These are phyloP conservation scores for Willisornis vidua DNA, from an alignment of 2,113 vertebrate genomes.

Conservation along the genomic window DNA sequence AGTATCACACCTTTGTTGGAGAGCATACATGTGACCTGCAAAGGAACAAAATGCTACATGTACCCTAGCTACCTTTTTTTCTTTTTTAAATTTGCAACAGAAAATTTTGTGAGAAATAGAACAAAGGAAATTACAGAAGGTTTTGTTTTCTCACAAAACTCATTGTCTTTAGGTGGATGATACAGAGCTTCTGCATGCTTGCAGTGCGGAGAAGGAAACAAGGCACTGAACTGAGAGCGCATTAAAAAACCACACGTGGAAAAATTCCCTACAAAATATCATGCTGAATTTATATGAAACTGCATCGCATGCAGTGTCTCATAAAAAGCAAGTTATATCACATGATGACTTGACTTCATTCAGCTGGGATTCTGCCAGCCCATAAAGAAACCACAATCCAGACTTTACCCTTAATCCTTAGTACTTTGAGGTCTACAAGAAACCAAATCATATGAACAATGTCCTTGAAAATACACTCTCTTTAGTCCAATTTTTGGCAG, in stretches of 20 bases:
- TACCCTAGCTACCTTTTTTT: not conserved
- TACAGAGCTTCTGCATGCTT: not conserved
- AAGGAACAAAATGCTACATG: not conserved
- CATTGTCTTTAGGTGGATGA: not conserved
- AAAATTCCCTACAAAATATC: not conserved
- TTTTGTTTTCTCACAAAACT: not conserved
- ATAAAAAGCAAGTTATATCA: not conserved
- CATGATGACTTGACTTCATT: not conserved
- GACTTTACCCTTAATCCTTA: not conserved
- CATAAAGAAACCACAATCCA: conserved; percentile 7
- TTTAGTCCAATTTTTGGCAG: not conserved
- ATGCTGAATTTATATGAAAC: not conserved
- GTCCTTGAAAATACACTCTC: not conserved
- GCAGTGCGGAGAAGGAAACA: not conserved
- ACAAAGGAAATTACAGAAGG: not conserved
- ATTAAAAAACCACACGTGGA: not conserved
- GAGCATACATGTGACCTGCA: not conserved
- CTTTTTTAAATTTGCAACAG: not conserved
- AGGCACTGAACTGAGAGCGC: not conserved
- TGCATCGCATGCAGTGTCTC: not conserved
- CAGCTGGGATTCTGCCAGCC: not conserved
- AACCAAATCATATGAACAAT: not conserved
- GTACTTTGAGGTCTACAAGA: not conserved
- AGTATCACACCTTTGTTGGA: not conserved
- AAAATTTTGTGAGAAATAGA: not conserved